Percentiles rank a stretch among this genome's conserved stretches.
These are phyloP conservation scores for Rhinoderma darwinii DNA, from an alignment of 2,113 vertebrate genomes.

Conservation along the genomic window DNA sequence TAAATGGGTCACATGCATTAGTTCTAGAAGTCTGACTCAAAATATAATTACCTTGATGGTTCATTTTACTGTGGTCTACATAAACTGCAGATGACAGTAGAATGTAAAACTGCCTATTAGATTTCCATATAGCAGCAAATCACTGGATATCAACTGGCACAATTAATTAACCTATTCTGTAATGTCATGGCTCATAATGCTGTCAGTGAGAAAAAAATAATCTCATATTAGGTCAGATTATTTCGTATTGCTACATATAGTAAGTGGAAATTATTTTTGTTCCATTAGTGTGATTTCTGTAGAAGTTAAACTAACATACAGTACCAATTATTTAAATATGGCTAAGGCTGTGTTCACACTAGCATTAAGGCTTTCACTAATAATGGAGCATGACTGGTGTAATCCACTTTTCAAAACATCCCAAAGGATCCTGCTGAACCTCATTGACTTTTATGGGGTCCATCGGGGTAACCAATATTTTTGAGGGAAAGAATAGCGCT, in stretches of 20 bases:
- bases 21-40: neutral
- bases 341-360: no score
- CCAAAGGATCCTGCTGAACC: no score
- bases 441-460: no score
- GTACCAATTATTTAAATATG: neutral
- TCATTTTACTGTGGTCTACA: slow-evolving; percentile 11
- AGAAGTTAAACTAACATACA: neutral
- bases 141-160: neutral
- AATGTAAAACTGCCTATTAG: neutral
- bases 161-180: slow-evolving; percentile 28
- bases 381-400: no score
- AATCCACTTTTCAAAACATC: no score
- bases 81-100: slow-evolving; percentile 14
- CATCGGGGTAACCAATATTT: no score
- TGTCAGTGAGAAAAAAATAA: neutral
- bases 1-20: neutral
- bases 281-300: neutral
- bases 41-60: neutral
- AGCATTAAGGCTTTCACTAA: no score
- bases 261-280: neutral
- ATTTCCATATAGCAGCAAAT: neutral
- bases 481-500: no score
- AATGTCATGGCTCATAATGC: slow-evolving; percentile 1
- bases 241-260: neutral
- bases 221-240: neutral